A percentile compares a stretch with the other conserved stretches of the same genome.
phyloP scores from a whole-genome alignment of 1,140 invertebrate genomes.

The Eufriesea mexicana region DNA sequence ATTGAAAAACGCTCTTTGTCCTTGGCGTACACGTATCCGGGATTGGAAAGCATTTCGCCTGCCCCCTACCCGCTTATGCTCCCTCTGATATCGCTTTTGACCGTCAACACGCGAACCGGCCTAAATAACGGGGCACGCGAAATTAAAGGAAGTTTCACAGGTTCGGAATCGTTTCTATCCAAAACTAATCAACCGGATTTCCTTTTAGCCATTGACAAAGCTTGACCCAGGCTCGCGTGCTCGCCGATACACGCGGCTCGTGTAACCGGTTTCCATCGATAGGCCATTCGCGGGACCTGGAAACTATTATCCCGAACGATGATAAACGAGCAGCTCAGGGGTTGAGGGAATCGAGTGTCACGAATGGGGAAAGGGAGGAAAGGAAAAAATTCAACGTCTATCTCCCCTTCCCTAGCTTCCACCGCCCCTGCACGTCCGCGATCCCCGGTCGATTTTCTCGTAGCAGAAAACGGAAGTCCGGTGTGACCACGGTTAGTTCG shows the following conservation, averaged over 20 bases:
- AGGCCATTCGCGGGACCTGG: constrained; percentile 23
- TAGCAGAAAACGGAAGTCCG: constrained; percentile 38
- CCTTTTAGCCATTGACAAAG: constrained; percentile 39
- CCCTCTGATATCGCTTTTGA: constrained; percentile 1
- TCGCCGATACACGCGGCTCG: constrained; percentile 1
- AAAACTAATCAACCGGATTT: constrained; percentile 53
- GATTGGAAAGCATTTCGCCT: constrained; percentile 7
- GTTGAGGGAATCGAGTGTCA: background rate
- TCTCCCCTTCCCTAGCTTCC: background rate
- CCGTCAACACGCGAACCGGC: background rate
- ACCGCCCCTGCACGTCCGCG: background rate
- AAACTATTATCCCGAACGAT: constrained; percentile 44
- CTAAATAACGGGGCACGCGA: constrained; percentile 33
- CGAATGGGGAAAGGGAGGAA: background rate
- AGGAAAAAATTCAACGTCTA: constrained; percentile 18
- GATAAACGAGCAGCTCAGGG: constrained; percentile 19
- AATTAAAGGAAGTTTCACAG: constrained; percentile 38
- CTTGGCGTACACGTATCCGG: background rate
- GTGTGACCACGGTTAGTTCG: constrained; percentile 52
- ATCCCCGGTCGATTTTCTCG: constrained; percentile 34
- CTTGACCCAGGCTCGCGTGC: background rate
- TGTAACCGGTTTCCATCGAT: constrained; percentile 37
- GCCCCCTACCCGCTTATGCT: too few species aligned
- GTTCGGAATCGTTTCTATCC: constrained; percentile 35
- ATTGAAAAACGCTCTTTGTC: constrained; percentile 23